phyloP scores from a whole-genome alignment of 1,140 invertebrate genomes.

The Ericerus pela region DNA sequence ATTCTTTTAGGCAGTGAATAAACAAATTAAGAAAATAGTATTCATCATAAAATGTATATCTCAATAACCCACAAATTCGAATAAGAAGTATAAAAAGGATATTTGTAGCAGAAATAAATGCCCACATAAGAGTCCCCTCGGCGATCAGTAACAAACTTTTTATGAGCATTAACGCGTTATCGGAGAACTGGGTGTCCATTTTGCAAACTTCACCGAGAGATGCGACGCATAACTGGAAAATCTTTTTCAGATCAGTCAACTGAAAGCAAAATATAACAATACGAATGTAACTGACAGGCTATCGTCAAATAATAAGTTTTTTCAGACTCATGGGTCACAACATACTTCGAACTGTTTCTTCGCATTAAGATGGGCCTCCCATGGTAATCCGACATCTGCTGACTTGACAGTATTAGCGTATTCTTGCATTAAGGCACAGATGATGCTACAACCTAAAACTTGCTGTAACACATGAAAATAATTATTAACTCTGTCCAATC shows the following conservation, averaged over 20 bases:
- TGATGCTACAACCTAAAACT: constrained; percentile 62
- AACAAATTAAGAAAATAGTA: constrained; percentile 34
- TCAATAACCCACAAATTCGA: constrained; percentile 14
- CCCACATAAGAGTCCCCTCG: constrained; percentile 59
- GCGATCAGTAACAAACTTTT: constrained; percentile 54
- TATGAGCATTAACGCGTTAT: constrained; percentile 38
- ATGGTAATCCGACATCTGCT: constrained; percentile 67
- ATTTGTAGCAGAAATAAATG: constrained; percentile 47
- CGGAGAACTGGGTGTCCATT: constrained; percentile 35
- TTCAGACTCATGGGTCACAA: neutral
- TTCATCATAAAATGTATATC: constrained; percentile 9
- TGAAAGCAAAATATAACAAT: constrained; percentile 26
- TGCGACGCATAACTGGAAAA: constrained; percentile 53
- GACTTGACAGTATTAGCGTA: constrained; percentile 72
- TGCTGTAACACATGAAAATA: too few species aligned
- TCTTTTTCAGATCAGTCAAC: constrained; percentile 54
- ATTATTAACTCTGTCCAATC: too few species aligned
- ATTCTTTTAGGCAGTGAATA: constrained; percentile 46
- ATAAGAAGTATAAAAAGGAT: constrained; percentile 37
- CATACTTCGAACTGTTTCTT: constrained; percentile 68
- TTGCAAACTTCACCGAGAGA: constrained; percentile 41
- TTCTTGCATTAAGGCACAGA: constrained; percentile 69
- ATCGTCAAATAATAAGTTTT: constrained; percentile 16
- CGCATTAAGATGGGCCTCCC: constrained; percentile 68
- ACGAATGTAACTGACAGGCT: neutral